Conservation (phyloP, 2,113 vertebrate genomes). For the Natator depressus region DNA sequence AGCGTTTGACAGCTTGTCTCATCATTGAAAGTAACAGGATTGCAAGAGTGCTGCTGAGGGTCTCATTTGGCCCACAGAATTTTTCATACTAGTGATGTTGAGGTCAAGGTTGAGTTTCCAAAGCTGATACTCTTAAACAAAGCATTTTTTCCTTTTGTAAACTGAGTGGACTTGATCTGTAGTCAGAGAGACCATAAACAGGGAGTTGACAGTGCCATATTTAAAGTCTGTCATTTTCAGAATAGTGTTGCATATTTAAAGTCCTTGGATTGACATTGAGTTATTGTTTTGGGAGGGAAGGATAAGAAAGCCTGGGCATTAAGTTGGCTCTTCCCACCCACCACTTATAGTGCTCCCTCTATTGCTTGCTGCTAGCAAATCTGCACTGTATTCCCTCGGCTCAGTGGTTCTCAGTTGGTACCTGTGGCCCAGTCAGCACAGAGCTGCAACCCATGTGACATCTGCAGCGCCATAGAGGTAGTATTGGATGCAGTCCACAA, state of each 20-base stretch:
- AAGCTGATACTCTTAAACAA: neutral
- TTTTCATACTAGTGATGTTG: fast-evolving
- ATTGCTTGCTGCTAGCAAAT: neutral
- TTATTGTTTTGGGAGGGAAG: constrained; percentile 1
- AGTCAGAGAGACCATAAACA: fast-evolving
- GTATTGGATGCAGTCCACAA: too few species aligned
- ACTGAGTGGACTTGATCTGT: neutral
- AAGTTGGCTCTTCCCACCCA: neutral
- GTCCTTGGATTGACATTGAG: neutral
- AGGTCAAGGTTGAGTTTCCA: neutral
- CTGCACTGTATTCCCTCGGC: neutral
- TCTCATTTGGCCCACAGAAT: neutral
- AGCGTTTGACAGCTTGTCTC: neutral
- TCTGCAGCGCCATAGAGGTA: too few species aligned
- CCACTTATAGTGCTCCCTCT: neutral
- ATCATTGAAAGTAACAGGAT: fast-evolving
- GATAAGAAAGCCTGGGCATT: neutral
- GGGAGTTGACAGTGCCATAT: neutral
- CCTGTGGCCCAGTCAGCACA: too few species aligned
- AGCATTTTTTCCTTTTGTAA: neutral
- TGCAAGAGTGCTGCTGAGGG: neutral
- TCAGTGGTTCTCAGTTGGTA: too few species aligned
- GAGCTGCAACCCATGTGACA: too few species aligned
- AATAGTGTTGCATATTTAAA: neutral
- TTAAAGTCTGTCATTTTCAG: neutral